Percentiles rank a stretch among this genome's conserved stretches.
These are phyloP conservation scores for Cossypha caffra DNA, from an alignment of 2,797 vertebrate genomes.

Conservation along the genomic window DNA sequence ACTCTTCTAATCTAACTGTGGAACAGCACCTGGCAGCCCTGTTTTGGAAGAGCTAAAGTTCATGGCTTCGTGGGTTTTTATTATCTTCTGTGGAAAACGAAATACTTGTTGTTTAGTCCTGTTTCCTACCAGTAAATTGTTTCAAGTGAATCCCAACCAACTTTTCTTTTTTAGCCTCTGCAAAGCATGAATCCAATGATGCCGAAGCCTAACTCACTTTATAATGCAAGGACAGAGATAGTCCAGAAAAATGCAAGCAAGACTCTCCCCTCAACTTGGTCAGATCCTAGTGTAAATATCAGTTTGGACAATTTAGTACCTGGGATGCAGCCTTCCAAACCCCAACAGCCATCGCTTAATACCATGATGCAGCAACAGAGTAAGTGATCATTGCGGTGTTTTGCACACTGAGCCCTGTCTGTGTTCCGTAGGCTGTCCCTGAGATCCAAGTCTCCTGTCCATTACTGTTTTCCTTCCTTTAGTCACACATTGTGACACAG, in stretches of 20 bases:
- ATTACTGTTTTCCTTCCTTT: background rate
- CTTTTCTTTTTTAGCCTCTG: conserved; percentile 78
- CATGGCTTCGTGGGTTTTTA: background rate
- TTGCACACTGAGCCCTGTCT: background rate
- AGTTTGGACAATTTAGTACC: conserved; percentile 95
- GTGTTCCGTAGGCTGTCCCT: background rate
- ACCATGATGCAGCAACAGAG: conserved; percentile 97
- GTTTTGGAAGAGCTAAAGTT: background rate
- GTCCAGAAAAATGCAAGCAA: conserved; percentile 87
- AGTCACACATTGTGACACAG: background rate
- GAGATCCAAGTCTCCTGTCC: background rate
- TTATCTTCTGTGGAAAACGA: background rate
- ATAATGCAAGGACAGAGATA: conserved; percentile 81
- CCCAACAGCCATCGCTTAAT: conserved; percentile 91
- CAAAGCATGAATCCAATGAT: conserved; percentile 84
- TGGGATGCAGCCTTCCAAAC: conserved; percentile 91
- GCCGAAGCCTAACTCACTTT: conserved; percentile 82
- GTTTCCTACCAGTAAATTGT: background rate
- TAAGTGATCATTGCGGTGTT: conserved; percentile 64
- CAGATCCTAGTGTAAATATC: conserved; percentile 95
- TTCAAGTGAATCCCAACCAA: background rate
- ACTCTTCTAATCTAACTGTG: background rate
- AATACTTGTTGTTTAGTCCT: background rate
- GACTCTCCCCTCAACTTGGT: conserved; percentile 94
- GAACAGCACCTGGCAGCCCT: background rate